Evolutionary conservation across 2,797 vertebrate species (phyloP).

Genomic region (Siniperca scherzeri): DNA sequence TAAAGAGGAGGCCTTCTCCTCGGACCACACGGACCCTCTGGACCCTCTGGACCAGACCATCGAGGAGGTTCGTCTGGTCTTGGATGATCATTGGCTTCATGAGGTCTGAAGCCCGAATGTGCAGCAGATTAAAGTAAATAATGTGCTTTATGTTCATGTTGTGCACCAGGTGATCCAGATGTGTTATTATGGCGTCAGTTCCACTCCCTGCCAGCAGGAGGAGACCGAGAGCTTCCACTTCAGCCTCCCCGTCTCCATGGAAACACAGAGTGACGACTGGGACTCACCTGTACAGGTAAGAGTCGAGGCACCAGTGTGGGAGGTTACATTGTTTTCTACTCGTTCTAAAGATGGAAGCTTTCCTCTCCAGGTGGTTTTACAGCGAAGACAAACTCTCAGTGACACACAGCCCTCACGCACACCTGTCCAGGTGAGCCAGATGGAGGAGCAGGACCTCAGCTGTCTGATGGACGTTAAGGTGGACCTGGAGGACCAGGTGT

Average conservation of each 20-base stretch:
- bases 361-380: constrained; percentile 35
- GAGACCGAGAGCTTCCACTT: constrained; percentile 83
- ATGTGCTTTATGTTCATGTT: neutral
- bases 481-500: constrained; percentile 86
- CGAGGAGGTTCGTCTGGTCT: constrained; percentile 76
- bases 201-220: constrained; percentile 66
- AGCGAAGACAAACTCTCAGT: neutral
- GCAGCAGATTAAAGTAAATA: neutral
- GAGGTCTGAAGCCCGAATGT: too few species aligned
- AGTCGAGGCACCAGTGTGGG: neutral
- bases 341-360: neutral
- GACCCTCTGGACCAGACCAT: constrained; percentile 84
- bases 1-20: constrained; percentile 63
- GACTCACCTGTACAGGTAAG: constrained; percentile 83
- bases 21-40: constrained; percentile 70
- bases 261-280: constrained; percentile 87
- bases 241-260: constrained; percentile 81
- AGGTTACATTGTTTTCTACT: neutral
- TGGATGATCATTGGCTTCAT: too few species aligned
- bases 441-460: constrained; percentile 69
- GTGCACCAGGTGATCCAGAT: constrained; percentile 84
- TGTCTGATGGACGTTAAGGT: constrained; percentile 86
- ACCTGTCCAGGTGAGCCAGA: constrained; percentile 54
- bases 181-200: constrained; percentile 79
- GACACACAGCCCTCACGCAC: neutral